These are phyloP conservation scores for Dysmachus trigonus DNA, from an alignment of 2,888 invertebrate species.

Conservation along the genomic window DNA sequence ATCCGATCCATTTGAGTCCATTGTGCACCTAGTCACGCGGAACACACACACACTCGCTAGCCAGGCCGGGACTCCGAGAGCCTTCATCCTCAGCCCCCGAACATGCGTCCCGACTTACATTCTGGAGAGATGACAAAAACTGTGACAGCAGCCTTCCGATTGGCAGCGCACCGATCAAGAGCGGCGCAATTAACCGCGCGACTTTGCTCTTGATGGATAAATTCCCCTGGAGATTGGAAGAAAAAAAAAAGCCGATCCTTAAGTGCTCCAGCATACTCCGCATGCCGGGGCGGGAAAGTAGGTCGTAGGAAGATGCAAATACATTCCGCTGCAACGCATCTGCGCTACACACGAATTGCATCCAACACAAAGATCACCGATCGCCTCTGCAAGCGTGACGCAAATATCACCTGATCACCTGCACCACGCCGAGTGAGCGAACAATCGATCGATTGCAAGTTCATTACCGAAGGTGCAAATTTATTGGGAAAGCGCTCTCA, in stretches of 20 bases:
- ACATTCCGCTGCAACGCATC: background rate
- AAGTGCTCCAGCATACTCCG: background rate
- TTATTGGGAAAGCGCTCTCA: conserved; percentile 5
- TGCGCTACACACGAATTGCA: background rate
- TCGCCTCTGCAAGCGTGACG: background rate
- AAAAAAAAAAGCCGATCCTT: background rate
- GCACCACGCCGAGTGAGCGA: background rate
- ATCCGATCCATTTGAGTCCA: conserved; percentile 34
- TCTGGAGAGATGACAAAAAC: conserved; percentile 46
- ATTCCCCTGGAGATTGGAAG: background rate
- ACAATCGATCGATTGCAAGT: background rate
- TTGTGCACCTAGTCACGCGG: conserved; percentile 44
- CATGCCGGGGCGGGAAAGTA: background rate
- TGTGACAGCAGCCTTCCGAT: conserved; percentile 44
- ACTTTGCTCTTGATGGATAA: conserved; percentile 24
- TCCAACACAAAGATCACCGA: background rate
- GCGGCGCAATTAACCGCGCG: conserved; percentile 18
- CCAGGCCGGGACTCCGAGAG: background rate
- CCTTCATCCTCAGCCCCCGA: conserved; percentile 24
- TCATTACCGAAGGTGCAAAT: conserved; percentile 4
- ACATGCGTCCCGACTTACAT: conserved; percentile 40
- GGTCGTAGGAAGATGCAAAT: background rate
- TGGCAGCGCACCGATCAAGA: conserved; percentile 33
- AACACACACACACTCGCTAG: conserved; percentile 37
- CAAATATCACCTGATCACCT: background rate